Conservation (phyloP, 2,797 vertebrate genomes). For the Lepilemur septentrionalis region DNA sequence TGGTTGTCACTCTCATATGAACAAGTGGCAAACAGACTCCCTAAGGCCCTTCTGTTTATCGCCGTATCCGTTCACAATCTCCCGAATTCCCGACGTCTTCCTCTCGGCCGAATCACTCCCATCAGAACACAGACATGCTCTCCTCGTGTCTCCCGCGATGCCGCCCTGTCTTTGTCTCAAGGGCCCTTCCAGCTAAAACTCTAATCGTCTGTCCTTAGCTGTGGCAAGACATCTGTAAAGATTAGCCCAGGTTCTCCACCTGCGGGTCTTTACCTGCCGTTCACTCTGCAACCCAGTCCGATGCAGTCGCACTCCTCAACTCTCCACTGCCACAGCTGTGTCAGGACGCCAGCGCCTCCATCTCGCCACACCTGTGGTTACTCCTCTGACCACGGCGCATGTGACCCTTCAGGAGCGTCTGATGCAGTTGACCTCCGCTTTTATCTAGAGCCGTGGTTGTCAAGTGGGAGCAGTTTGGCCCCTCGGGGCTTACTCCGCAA, state of each 20-base stretch:
- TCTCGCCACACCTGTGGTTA: rapidly evolving
- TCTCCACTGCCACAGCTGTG: background rate
- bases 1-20: background rate
- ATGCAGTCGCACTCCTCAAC: background rate
- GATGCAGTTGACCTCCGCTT: background rate
- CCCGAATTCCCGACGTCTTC: background rate
- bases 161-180: background rate
- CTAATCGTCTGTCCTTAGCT: background rate
- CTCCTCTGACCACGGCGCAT: rapidly evolving
- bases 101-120: background rate
- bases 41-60: too few species aligned
- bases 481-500: background rate
- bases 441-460: background rate
- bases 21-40: background rate
- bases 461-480: background rate
- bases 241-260: background rate
- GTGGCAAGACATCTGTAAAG: too few species aligned
- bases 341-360: rapidly evolving
- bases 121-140: background rate
- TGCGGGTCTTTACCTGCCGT: background rate
- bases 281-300: background rate
- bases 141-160: too few species aligned
- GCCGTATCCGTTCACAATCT: background rate
- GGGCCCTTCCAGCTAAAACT: background rate
- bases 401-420: background rate